These are phyloP conservation scores for Elmis aenea DNA, from an alignment of 2,888 invertebrate genomes.

Conservation along the genomic window DNA sequence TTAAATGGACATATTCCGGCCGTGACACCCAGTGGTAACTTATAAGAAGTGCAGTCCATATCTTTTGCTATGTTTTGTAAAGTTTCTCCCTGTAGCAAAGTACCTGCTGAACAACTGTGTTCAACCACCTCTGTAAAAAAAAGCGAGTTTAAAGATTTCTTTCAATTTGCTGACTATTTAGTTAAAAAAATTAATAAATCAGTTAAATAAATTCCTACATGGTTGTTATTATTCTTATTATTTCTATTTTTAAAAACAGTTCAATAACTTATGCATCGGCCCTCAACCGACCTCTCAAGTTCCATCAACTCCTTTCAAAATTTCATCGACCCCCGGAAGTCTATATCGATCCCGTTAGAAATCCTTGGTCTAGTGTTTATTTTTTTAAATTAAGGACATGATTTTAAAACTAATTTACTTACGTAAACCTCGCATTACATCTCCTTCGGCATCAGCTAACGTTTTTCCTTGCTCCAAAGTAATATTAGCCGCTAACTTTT, in stretches of 20 bases:
- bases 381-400: no score
- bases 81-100: conserved; percentile 88
- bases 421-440: conserved; percentile 95
- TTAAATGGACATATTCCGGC: conserved; percentile 98
- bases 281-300: no score
- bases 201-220: no score
- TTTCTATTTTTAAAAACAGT: no score
- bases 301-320: no score
- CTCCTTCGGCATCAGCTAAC: conserved; percentile 93
- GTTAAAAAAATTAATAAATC: no score
- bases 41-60: conserved; percentile 94
- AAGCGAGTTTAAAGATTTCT: neutral
- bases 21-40: conserved; percentile 87
- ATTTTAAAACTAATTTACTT: no score
- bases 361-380: no score
- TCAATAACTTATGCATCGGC: no score
- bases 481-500: conserved; percentile 84
- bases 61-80: conserved; percentile 83
- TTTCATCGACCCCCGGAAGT: no score
- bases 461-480: conserved; percentile 98
- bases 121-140: conserved; percentile 83
- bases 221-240: no score
- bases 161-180: neutral
- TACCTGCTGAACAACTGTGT: conserved; percentile 91
- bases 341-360: no score